These are phyloP conservation scores for Acanthococcus lagerstroemiae DNA, from an alignment of 2,888 invertebrate species.

Conservation along the genomic window DNA sequence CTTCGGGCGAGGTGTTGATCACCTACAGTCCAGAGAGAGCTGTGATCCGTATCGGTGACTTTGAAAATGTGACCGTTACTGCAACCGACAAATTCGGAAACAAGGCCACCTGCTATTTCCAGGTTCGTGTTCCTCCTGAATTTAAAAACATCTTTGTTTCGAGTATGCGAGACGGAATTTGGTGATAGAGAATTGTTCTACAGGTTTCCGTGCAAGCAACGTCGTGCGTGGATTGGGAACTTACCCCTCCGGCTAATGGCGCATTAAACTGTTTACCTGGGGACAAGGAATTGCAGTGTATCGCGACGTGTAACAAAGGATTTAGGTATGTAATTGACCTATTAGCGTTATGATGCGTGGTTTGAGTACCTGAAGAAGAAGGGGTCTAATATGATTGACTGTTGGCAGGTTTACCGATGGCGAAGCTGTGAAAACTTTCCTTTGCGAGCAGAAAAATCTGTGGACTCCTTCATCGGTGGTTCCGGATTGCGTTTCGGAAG, in stretches of 20 bases:
- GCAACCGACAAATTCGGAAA: constrained; percentile 82
- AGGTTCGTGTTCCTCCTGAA: constrained; percentile 55
- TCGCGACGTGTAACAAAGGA: constrained; percentile 79
- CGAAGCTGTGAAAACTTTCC: constrained; percentile 74
- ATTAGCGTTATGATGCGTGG: neutral
- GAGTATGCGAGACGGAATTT: neutral
- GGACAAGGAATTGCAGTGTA: constrained; percentile 69
- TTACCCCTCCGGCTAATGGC: constrained; percentile 80
- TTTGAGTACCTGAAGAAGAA: neutral
- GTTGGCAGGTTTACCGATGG: constrained; percentile 84
- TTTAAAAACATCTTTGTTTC: too few relatives aligned
- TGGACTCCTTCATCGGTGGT: constrained; percentile 85
- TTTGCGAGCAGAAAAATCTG: constrained; percentile 66
- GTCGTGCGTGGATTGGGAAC: constrained; percentile 89
- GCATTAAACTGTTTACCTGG: constrained; percentile 76
- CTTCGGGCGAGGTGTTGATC: constrained; percentile 76
- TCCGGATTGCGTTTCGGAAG: constrained; percentile 90
- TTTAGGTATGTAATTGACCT: constrained; percentile 42
- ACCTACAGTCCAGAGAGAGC: constrained; percentile 74
- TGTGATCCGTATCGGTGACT: constrained; percentile 72
- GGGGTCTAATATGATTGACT: too few relatives aligned
- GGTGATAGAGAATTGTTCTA: neutral
- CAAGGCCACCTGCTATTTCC: constrained; percentile 82
- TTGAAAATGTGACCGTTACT: constrained; percentile 83
- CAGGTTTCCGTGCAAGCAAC: constrained; percentile 81